Evolutionary conservation across 2,113 vertebrate genomes (phyloP).

Genomic region (Haplochromis vanheusdeni): DNA sequence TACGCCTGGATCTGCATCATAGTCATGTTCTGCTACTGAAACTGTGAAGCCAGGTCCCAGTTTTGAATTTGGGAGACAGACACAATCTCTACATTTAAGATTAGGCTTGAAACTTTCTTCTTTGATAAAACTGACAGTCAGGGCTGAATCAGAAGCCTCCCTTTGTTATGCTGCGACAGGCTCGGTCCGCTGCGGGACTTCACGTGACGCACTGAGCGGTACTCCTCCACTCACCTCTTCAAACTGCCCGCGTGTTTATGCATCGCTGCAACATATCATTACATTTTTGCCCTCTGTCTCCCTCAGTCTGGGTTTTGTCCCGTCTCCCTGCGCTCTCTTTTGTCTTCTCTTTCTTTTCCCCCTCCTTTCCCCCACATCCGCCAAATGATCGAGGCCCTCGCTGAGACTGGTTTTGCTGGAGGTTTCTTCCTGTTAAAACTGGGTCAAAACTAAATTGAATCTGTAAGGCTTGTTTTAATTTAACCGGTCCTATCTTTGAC

Average conservation of each 20-base stretch:
- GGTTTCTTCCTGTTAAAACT: neutral
- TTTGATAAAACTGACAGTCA: neutral
- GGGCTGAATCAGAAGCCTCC: neutral
- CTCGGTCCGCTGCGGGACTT: neutral
- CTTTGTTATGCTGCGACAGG: neutral
- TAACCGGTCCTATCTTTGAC: neutral
- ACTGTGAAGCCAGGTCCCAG: neutral
- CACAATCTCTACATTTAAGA: neutral
- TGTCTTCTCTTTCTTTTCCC: neutral
- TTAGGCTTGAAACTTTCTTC: neutral
- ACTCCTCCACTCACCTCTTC: neutral
- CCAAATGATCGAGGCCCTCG: neutral
- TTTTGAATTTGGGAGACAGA: neutral
- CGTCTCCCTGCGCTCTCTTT: neutral
- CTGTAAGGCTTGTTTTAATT: neutral
- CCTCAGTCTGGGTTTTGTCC: neutral
- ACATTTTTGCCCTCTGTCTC: neutral
- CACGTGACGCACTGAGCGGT: neutral
- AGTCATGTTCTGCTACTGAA: neutral
- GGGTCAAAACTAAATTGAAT: neutral
- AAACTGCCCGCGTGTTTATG: neutral
- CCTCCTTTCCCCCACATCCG: fast-evolving
- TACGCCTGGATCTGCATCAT: neutral
- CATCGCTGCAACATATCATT: neutral
- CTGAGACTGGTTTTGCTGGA: neutral